A percentile compares a stretch with the other conserved stretches of the same genome.
Evolutionary conservation across 2,888 invertebrate species (phyloP).

Genomic region (Acanthosoma haemorrhoidale): DNA sequence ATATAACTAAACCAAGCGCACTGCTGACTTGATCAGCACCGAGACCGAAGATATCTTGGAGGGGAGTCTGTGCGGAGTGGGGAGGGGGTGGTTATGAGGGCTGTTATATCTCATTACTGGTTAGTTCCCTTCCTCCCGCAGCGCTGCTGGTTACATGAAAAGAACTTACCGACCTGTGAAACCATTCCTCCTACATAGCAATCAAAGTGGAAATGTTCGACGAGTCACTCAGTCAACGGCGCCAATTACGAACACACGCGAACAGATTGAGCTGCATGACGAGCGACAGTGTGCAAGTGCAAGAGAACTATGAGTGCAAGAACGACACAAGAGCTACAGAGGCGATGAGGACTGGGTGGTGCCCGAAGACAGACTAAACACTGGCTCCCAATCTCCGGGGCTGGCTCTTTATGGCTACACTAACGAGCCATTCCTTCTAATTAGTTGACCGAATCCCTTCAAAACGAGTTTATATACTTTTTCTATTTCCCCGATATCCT

Average conservation of each 20-base stretch:
- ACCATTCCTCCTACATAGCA: no score
- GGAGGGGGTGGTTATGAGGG: not conserved
- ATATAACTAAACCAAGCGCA: no score
- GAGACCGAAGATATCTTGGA: no score
- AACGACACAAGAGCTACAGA: not conserved
- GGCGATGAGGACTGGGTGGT: not conserved
- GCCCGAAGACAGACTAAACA: not conserved
- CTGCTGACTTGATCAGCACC: no score
- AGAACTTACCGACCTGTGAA: no score
- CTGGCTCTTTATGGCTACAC: constrained; percentile 36
- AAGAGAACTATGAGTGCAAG: not conserved
- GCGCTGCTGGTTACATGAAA: no score
- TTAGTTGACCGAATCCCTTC: constrained; percentile 40
- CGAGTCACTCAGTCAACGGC: no score
- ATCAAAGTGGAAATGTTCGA: no score
- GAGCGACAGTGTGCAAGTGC: not conserved
- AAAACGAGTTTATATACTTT: constrained; percentile 40
- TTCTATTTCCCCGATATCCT: constrained; percentile 39
- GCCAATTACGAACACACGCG: not conserved
- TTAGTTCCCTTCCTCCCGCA: no score
- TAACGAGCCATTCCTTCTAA: constrained; percentile 39
- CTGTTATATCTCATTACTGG: not conserved
- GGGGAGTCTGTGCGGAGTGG: not conserved
- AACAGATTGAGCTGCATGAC: no score
- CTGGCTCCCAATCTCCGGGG: not conserved